Evolutionary conservation across 2,888 invertebrate species (phyloP).

Genomic region (Ormyrus labotus): DNA sequence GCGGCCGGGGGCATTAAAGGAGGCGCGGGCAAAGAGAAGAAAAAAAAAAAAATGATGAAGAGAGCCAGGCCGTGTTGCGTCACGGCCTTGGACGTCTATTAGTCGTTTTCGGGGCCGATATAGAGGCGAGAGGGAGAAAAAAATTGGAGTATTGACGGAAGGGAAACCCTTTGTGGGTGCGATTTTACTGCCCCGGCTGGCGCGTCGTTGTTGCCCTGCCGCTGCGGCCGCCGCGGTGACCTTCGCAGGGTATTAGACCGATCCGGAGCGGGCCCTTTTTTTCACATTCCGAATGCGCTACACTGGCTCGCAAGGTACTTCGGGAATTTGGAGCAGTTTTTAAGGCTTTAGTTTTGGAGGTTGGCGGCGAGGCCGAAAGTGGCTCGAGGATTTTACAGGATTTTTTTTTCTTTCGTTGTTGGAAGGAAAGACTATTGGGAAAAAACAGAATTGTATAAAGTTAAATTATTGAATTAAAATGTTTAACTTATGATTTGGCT

Average conservation of each 20-base stretch:
- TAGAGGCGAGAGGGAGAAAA: slow-evolving; percentile 53
- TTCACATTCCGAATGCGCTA: slow-evolving; percentile 18
- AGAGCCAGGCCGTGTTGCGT: slow-evolving; percentile 56
- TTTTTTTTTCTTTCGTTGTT: too few species aligned
- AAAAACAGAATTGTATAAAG: too few species aligned
- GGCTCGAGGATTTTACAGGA: neutral
- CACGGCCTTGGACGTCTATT: slow-evolving; percentile 64
- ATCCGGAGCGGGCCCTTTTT: neutral
- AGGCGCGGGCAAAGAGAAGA: slow-evolving; percentile 29
- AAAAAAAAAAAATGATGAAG: slow-evolving; percentile 41
- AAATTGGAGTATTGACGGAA: slow-evolving; percentile 74
- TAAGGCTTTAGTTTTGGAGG: neutral
- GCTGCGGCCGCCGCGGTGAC: slow-evolving; percentile 34
- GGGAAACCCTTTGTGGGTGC: slow-evolving; percentile 60
- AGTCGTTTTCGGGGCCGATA: slow-evolving; percentile 20
- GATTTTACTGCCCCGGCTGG: slow-evolving; percentile 1
- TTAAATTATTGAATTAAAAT: too few species aligned
- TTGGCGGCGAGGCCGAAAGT: neutral
- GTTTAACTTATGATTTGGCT: too few species aligned
- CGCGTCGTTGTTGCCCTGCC: neutral
- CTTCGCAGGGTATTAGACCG: slow-evolving; percentile 52
- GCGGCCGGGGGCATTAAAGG: slow-evolving; percentile 46
- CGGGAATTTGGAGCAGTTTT: slow-evolving; percentile 5
- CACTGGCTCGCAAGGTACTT: neutral
- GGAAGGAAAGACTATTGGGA: too few species aligned